Evolutionary conservation across 2,888 invertebrate genomes (phyloP).

Genomic region (Timema cristinae): DNA sequence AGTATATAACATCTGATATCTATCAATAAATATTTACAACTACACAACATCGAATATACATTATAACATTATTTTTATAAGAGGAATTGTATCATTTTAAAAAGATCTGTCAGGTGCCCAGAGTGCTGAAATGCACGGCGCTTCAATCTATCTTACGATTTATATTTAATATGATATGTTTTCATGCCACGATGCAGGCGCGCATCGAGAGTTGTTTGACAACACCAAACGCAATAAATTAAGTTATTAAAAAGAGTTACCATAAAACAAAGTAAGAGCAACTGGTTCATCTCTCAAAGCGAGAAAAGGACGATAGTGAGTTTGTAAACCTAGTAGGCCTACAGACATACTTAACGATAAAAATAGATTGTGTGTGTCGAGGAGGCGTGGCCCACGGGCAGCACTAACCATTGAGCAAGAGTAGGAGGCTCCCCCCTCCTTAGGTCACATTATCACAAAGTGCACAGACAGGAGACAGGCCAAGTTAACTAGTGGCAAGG

Average conservation of each 20-base stretch:
- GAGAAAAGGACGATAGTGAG: neutral
- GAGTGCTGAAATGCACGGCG: constrained; percentile 16
- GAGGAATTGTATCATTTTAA: constrained; percentile 26
- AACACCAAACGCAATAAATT: constrained; percentile 24
- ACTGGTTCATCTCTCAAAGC: too few species aligned
- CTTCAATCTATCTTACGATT: constrained; percentile 20
- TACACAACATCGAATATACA: constrained; percentile 34
- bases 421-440: constrained; percentile 18
- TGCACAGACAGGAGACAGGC: too few species aligned
- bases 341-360: constrained; percentile 16
- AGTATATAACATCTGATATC: constrained; percentile 28
- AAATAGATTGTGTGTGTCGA: constrained; percentile 21
- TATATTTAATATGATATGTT: constrained; percentile 31
- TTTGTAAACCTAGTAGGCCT: constrained; percentile 13
- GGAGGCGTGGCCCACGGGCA: constrained; percentile 20
- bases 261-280: constrained; percentile 18
- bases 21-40: constrained; percentile 33
- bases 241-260: constrained; percentile 18
- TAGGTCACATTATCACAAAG: too few species aligned
- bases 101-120: constrained; percentile 26
- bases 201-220: constrained; percentile 23
- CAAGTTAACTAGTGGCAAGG: too few species aligned
- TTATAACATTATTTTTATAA: constrained; percentile 27
- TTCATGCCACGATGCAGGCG: constrained; percentile 29
- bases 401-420: constrained; percentile 34